Conservation (phyloP, 2,113 vertebrate genomes). For the Brachyhypopomus gauderio region DNA sequence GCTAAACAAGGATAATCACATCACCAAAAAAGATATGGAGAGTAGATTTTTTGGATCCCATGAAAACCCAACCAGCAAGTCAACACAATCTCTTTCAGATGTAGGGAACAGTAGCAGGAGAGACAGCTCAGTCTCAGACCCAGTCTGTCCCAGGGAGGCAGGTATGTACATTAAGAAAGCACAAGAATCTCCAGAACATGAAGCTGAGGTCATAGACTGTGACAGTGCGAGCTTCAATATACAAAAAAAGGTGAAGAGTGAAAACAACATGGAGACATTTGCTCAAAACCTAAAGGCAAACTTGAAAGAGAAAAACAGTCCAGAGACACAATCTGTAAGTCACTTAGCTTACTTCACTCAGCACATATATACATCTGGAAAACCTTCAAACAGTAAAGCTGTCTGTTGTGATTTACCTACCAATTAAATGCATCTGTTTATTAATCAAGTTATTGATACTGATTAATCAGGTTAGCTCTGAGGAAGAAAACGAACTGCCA, state of each 20-base stretch:
- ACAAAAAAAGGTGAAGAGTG: constrained; percentile 14
- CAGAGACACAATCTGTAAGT: not conserved
- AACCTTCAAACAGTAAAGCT: not conserved
- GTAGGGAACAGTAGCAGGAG: not conserved
- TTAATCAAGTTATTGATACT: not conserved
- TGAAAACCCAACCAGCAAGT: not conserved
- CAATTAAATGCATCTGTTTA: not conserved
- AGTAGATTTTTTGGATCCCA: not conserved
- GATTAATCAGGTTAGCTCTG: not conserved
- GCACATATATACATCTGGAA: not conserved
- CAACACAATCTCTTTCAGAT: constrained; percentile 28
- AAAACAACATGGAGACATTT: constrained; percentile 3
- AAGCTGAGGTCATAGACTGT: not conserved
- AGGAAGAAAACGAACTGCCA: not conserved
- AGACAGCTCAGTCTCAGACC: constrained; percentile 3
- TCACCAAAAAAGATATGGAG: not conserved
- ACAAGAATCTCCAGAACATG: not conserved
- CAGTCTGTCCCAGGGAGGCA: not conserved
- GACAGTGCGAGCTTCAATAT: not conserved
- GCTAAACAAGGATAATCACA: not conserved
- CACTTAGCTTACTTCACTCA: not conserved
- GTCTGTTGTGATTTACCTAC: not conserved
- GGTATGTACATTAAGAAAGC: not conserved
- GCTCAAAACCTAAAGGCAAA: constrained; percentile 17
- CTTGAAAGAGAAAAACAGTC: not conserved